phyloP scores from a whole-genome alignment of 1,140 invertebrate species.

The Orius laevigatus region DNA sequence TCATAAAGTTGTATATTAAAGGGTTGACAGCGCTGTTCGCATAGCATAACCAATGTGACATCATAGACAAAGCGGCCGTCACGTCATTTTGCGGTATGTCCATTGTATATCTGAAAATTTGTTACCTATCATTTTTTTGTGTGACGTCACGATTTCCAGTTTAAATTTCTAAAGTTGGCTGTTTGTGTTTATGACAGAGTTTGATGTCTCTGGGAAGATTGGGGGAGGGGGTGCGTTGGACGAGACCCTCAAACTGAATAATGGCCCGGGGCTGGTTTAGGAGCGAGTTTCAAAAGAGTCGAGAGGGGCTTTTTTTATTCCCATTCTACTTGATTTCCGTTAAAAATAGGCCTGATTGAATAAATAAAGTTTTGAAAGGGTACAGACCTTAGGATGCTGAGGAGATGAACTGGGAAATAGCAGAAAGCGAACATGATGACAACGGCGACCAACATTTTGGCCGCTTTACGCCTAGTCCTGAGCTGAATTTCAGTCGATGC shows the following conservation, averaged over 20 bases:
- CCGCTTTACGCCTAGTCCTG: slow-evolving; percentile 63
- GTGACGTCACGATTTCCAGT: too few relatives aligned
- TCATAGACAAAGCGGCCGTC: slow-evolving; percentile 42
- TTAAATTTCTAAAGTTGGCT: too few relatives aligned
- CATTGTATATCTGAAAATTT: slow-evolving; percentile 39
- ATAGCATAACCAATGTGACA: slow-evolving; percentile 67
- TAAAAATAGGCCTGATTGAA: neutral
- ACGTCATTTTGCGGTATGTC: slow-evolving; percentile 41
- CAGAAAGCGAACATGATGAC: slow-evolving; percentile 76
- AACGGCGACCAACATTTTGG: slow-evolving; percentile 84
- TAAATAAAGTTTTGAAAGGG: neutral
- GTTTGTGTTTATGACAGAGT: neutral
- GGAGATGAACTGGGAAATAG: slow-evolving; percentile 73
- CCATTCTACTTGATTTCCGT: neutral
- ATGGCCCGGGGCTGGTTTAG: too few relatives aligned
- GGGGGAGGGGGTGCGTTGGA: too few relatives aligned
- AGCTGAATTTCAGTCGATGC: slow-evolving; percentile 56
- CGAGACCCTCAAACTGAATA: too few relatives aligned
- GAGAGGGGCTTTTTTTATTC: neutral
- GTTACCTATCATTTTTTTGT: neutral
- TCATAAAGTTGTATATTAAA: slow-evolving; percentile 88
- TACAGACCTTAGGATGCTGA: slow-evolving; percentile 58
- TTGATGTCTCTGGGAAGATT: neutral
- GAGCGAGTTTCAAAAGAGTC: neutral
- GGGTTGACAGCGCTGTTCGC: slow-evolving; percentile 80